Conservation (phyloP, 2,888 invertebrate species). For the Busseola fusca region DNA sequence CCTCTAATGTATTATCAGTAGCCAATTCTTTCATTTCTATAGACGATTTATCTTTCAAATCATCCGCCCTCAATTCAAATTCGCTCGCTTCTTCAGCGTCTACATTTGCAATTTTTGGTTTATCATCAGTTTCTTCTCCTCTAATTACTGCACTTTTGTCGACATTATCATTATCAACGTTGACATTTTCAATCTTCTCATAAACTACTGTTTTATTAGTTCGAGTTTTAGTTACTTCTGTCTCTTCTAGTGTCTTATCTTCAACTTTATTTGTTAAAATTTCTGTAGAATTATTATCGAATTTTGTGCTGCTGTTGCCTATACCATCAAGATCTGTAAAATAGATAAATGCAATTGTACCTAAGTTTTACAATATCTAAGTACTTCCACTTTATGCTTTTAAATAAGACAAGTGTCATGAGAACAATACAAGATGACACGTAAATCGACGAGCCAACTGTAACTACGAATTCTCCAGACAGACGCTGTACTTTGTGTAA, state of each 20-base stretch:
- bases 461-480: too few relatives aligned
- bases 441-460: background rate
- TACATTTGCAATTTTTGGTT: background rate
- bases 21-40: slow-evolving; percentile 16
- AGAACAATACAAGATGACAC: background rate
- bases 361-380: background rate
- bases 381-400: background rate
- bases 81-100: background rate
- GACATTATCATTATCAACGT: background rate
- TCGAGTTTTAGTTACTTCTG: background rate
- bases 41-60: slow-evolving; percentile 2
- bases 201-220: slow-evolving; percentile 7
- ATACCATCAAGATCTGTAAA: slow-evolving; percentile 77
- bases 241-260: slow-evolving; percentile 8
- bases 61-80: background rate
- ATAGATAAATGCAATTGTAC: background rate
- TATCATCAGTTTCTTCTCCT: background rate
- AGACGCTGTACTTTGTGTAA: too few relatives aligned
- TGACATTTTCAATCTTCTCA: slow-evolving; percentile 1
- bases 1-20: slow-evolving; percentile 34
- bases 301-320: slow-evolving; percentile 67
- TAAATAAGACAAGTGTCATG: background rate
- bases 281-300: slow-evolving; percentile 37
- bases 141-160: background rate
- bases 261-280: slow-evolving; percentile 10